Percentiles rank a stretch among this genome's conserved stretches.
These are phyloP conservation scores for Dryobota labecula DNA, from an alignment of 2,888 invertebrate genomes.

Conservation along the genomic window DNA sequence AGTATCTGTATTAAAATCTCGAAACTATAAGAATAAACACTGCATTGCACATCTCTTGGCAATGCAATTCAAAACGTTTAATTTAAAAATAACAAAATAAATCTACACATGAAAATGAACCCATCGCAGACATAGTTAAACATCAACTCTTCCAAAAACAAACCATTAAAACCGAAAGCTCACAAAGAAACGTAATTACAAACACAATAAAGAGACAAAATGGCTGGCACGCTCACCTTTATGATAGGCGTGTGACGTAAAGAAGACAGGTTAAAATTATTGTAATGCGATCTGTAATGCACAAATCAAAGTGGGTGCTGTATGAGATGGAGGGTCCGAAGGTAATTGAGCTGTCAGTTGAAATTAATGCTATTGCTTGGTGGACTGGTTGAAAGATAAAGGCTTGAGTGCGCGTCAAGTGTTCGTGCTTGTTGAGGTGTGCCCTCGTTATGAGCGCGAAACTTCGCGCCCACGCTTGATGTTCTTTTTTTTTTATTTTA, in stretches of 20 bases:
- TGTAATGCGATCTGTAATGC: conserved; percentile 71
- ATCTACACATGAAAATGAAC: conserved; percentile 9
- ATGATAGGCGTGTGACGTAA: conserved; percentile 73
- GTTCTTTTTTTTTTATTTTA: conserved; percentile 22
- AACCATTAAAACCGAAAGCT: conserved; percentile 42
- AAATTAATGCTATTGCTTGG: conserved; percentile 82
- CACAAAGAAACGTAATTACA: conserved; percentile 74
- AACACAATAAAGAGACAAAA: conserved; percentile 71
- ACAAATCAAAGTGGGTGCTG: conserved; percentile 72
- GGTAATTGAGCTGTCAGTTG: conserved; percentile 86
- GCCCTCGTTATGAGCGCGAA: conserved; percentile 62
- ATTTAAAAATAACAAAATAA: not conserved
- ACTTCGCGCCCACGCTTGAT: conserved; percentile 45
- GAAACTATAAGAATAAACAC: not conserved
- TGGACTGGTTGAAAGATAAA: conserved; percentile 63
- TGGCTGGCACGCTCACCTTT: conserved; percentile 66
- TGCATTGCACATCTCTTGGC: not conserved
- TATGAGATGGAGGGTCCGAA: conserved; percentile 61
- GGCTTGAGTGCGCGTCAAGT: conserved; percentile 74
- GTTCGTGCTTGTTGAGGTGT: conserved; percentile 71
- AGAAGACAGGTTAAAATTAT: conserved; percentile 74
- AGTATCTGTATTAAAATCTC: not conserved
- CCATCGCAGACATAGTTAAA: conserved; percentile 52
- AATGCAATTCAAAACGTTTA: conserved; percentile 18
- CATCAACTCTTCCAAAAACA: conserved; percentile 42